Base-by-base conservation (phyloP, 2,113 vertebrate species). In the Ochotona princeps region DNA sequence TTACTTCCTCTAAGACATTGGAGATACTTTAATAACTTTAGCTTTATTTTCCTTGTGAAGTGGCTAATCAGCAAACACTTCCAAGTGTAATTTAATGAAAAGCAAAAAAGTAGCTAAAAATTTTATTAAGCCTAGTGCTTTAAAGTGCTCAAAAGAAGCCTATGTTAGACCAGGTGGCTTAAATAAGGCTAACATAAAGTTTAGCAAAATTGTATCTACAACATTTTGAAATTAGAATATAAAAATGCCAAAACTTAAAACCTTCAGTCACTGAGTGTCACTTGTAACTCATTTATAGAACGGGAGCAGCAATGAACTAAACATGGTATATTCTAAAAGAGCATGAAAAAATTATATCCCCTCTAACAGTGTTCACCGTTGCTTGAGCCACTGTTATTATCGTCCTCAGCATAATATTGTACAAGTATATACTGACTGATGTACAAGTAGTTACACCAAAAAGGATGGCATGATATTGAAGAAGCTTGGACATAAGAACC, bases 51-150 rank as follows among this genome's bases (percentile, higher is more conserved):
- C 80, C 93, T 92, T 92, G 65, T 94, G 87, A 96, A 96, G 89
- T 90, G 54, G 78, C 89, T 96, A 95, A 96, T 96, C 95, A 96
- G 81, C 76, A 82, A 92, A 75, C n/a, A 93, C 63, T 95, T 97
- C 79, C 92, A 95, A 95, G 81, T 79, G n/a, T 92, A 96, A 96
- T 92, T 95, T 95, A 94, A 95, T 92, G 95, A 95, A 94, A 96
- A 78, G 80, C 57, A 66, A 93, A 89, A 96, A 92, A 81, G 49
- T 60, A 94, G 78, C 92, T 93, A 86, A 94, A 93, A 83, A 92
- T 94, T 96, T 94, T 96, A 96, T 96, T 94, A 96, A 94, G 35
- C 51, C 35, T 89, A 28, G 72, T 93, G 91, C 73, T 93, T 93
- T 93, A 96, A 87, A 83, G 20, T 66, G 35, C 87, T 84, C 9